These are phyloP conservation scores for Rhinopomastus cyanomelas DNA, from an alignment of 2,113 vertebrate genomes.

Conservation along the genomic window DNA sequence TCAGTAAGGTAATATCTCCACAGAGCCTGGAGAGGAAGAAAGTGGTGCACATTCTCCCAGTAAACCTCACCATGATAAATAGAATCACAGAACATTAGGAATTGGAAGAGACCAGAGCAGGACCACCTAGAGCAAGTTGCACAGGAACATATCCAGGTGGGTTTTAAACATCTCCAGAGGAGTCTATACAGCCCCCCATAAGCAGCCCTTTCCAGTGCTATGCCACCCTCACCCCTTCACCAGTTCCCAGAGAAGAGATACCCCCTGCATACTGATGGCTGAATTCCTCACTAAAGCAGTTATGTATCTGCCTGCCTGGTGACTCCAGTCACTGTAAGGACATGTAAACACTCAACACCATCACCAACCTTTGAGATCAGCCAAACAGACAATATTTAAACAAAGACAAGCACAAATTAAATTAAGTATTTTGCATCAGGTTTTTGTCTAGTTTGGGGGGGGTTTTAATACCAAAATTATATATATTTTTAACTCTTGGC, in stretches of 20 bases:
- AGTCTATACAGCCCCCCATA: no score
- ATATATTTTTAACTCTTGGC: no score
- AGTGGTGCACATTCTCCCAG: not conserved
- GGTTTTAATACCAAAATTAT: no score
- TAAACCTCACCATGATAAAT: not conserved
- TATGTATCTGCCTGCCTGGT: not conserved
- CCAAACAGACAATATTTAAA: not conserved
- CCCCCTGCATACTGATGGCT: not conserved
- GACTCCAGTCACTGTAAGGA: not conserved
- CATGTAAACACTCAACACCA: not conserved
- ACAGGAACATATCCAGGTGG: no score
- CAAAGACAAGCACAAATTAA: not conserved
- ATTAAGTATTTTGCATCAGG: not conserved
- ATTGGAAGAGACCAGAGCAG: no score
- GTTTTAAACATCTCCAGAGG: no score
- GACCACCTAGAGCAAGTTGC: no score
- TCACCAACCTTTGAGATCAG: not conserved
- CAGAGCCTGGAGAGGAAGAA: not conserved
- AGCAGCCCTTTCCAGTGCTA: no score
- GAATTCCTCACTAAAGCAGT: not conserved
- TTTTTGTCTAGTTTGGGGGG: not conserved
- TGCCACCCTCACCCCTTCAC: no score
- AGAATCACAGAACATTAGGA: no score
- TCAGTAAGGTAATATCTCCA: not conserved
- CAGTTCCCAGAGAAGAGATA: not conserved